Evolutionary conservation across 2,797 vertebrate genomes (phyloP).

Genomic region (Peromyscus aztecus): DNA sequence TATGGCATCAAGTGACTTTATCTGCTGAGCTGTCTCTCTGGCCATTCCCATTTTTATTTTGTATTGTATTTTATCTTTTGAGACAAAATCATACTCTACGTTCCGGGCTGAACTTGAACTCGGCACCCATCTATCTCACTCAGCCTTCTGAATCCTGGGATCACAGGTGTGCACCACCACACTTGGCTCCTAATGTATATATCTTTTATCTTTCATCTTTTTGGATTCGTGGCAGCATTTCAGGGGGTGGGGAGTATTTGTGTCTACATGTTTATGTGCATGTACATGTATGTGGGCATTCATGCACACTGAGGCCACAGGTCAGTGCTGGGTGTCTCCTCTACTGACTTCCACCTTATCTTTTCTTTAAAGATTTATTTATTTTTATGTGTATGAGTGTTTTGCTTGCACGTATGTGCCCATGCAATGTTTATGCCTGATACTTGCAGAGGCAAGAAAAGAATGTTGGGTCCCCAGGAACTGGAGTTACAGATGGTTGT

Average conservation of each 20-base stretch:
- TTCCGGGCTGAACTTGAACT: background rate
- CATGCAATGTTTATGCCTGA: background rate
- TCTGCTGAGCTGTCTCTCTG: background rate
- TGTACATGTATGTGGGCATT: background rate
- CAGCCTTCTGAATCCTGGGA: background rate
- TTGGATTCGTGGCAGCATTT: background rate
- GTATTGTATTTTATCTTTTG: background rate
- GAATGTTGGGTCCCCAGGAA: background rate
- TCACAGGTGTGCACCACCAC: no score
- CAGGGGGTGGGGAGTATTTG: background rate
- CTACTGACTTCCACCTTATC: background rate
- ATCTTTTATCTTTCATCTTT: background rate
- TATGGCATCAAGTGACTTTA: background rate
- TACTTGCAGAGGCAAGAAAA: background rate
- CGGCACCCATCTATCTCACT: background rate
- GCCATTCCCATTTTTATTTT: background rate
- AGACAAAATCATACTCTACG: background rate
- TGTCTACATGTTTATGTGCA: background rate
- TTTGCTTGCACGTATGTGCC: background rate
- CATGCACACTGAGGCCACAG: background rate
- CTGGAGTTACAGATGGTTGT: background rate
- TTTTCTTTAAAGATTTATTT: background rate
- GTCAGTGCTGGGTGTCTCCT: background rate
- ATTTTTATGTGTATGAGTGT: background rate
- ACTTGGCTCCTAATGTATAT: background rate